A percentile compares a stretch with the other conserved stretches of the same genome.
Conservation (phyloP, 2,888 invertebrate species). For the Carterocephalus palaemon region DNA sequence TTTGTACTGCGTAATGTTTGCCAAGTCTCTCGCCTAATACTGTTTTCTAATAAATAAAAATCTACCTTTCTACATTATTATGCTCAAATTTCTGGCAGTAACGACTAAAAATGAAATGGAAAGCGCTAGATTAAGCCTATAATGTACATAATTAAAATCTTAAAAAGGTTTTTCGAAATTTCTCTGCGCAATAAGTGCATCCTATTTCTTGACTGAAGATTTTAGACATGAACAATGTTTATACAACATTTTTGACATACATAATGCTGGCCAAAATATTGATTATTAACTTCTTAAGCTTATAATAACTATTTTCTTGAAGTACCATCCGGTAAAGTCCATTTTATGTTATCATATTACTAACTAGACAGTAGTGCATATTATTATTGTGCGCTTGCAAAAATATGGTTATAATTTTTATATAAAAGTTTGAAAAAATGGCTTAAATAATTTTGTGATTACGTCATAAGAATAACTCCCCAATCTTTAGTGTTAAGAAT, state of each 20-base stretch:
- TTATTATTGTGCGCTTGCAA: conserved; percentile 17
- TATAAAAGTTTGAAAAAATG: conserved; percentile 12
- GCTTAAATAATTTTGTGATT: conserved; percentile 36
- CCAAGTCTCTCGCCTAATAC: conserved; percentile 9
- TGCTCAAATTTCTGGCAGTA: conserved; percentile 22
- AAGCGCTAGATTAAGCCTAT: too few species aligned
- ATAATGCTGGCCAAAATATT: conserved; percentile 13
- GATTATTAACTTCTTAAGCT: conserved; percentile 7
- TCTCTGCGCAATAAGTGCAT: conserved; percentile 1
- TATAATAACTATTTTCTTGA: conserved; percentile 7
- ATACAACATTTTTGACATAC: conserved; percentile 6
- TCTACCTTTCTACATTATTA: conserved; percentile 16
- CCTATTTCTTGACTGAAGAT: conserved; percentile 17
- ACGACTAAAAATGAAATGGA: neutral
- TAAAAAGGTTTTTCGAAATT: neutral
- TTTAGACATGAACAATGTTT: conserved; percentile 7
- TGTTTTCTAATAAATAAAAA: conserved; percentile 14
- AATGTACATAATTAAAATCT: neutral
- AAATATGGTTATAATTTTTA: conserved; percentile 17
- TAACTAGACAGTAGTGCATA: conserved; percentile 18
- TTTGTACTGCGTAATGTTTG: conserved; percentile 28
- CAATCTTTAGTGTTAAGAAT: conserved; percentile 36
- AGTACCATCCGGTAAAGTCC: conserved; percentile 20
- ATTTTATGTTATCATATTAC: conserved; percentile 13
- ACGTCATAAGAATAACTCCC: conserved; percentile 30